Conservation (phyloP, 2,888 invertebrate genomes). For the Eupithecia vulgata region DNA sequence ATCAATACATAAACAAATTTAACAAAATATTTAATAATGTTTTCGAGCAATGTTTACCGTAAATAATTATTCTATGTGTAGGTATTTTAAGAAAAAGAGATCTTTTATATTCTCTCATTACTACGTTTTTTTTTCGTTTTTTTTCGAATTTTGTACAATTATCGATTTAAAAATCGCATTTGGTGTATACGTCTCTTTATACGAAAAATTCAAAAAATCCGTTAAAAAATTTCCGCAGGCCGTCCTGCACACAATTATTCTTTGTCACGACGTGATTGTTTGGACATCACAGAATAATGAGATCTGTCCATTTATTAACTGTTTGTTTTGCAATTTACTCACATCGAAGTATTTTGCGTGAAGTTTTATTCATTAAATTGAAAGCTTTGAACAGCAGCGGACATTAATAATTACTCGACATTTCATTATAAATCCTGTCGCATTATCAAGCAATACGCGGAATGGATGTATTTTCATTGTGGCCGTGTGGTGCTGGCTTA, state of each 20-base stretch:
- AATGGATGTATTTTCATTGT: too few species aligned
- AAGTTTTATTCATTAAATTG: not conserved
- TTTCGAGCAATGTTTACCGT: too few species aligned
- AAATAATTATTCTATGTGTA: too few species aligned
- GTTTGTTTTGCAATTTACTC: slow-evolving; percentile 38
- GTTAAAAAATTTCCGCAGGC: not conserved
- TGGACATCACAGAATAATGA: slow-evolving; percentile 54
- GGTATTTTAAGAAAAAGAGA: too few species aligned
- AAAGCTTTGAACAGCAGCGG: not conserved
- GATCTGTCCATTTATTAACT: slow-evolving; percentile 43
- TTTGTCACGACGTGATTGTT: slow-evolving; percentile 44
- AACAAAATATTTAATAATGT: too few species aligned
- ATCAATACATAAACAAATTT: too few species aligned
- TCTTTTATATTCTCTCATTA: too few species aligned
- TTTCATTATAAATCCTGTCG: not conserved
- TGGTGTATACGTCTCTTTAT: not conserved
- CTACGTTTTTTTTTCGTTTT: too few species aligned
- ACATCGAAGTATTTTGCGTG: slow-evolving; percentile 2
- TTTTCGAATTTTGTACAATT: too few species aligned
- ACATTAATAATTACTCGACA: not conserved
- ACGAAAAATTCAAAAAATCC: not conserved
- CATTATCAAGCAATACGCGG: too few species aligned
- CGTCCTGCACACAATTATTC: not conserved
- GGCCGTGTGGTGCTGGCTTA: too few species aligned
- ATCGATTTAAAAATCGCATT: too few species aligned